Base-by-base conservation (phyloP, 1,140 invertebrate genomes). In the Leguminivora glycinivorella region DNA sequence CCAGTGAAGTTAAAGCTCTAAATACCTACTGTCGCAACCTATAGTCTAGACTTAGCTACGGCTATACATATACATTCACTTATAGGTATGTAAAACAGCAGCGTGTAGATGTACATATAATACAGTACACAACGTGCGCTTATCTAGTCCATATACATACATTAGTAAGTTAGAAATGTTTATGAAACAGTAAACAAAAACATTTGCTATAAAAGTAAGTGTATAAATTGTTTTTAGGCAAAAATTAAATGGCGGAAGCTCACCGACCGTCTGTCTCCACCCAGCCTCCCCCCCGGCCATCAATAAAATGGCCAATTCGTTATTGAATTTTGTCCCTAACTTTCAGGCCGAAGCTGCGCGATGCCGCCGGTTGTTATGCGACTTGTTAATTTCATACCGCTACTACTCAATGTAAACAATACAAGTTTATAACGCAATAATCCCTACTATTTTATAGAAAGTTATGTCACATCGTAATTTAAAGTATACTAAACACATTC, bases 281-380 rank as follows among this genome's bases (percentile, higher is more conserved):
- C 89, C 88, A 87, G 81, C 87, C 84, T 89, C 87, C 89, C 90
- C 83, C 90, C 84, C 88, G 80, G 84, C 85, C 89, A 88, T 92
- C 89, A 91, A 92, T 92, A 92, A 92, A 92, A 92, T 92, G 91
- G 90, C 90, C 90, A 92, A 91, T 90, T 91, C 88, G 87, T 85
- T 92, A 92, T 90, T 90, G 90, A 91, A 92, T 91, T 91, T 91
- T 89, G 82, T 88, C 81, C 82, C 73, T 80, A 90, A 88, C 81
- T 87, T 88, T 82, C 75, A 81, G 77, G 74, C 72, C 72, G 82
- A 86, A 79, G 87, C 82, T 90, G 83, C 85, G 89, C 84, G 84
- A 81, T 82, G 89, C 88, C 89, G 89, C 88, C 89, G 89, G 89
- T 88, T 82, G 85, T 84, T 83, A 83, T 75, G 77, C 76, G 76